A percentile compares a stretch with the other conserved stretches of the same genome.
Evolutionary conservation across 2,888 invertebrate species (phyloP).

Genomic region (Trachelus stipa): DNA sequence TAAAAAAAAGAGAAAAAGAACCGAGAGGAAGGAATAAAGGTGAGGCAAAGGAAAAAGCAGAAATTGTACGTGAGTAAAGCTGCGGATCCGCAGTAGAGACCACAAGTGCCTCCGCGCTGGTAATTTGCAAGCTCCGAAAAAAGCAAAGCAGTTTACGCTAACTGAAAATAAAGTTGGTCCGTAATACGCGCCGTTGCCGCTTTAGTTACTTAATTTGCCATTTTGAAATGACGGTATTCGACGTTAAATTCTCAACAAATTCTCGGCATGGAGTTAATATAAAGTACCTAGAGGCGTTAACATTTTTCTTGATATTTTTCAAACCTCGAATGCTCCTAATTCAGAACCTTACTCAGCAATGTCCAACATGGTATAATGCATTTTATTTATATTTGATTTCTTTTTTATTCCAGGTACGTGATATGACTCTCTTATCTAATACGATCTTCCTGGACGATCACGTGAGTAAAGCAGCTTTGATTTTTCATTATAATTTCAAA

Average conservation of each 20-base stretch:
- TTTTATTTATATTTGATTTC: constrained; percentile 5
- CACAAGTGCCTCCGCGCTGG: constrained; percentile 15
- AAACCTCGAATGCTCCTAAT: too few species aligned
- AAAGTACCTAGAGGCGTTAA: too few species aligned
- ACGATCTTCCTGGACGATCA: too few species aligned
- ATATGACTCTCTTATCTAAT: constrained; percentile 3
- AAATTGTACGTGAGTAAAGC: constrained; percentile 11
- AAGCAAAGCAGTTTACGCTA: constrained; percentile 8
- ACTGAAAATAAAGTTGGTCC: constrained; percentile 9
- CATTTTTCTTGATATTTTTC: too few species aligned
- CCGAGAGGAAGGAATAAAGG: background rate
- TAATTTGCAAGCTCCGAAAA: constrained; percentile 10
- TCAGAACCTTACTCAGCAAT: too few species aligned
- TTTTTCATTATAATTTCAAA: too few species aligned
- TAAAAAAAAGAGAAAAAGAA: background rate
- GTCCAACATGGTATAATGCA: too few species aligned
- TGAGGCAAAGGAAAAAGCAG: constrained; percentile 9
- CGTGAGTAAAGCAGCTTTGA: too few species aligned
- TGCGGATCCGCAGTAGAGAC: constrained; percentile 5
- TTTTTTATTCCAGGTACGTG: constrained; percentile 42
- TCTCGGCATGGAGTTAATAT: background rate
- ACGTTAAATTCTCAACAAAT: background rate
- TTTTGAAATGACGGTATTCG: background rate
- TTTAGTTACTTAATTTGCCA: constrained; percentile 9
- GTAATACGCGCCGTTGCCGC: constrained; percentile 6